Evolutionary conservation across 2,797 vertebrate genomes (phyloP).

Genomic region (Acanthurus leucopareius): DNA sequence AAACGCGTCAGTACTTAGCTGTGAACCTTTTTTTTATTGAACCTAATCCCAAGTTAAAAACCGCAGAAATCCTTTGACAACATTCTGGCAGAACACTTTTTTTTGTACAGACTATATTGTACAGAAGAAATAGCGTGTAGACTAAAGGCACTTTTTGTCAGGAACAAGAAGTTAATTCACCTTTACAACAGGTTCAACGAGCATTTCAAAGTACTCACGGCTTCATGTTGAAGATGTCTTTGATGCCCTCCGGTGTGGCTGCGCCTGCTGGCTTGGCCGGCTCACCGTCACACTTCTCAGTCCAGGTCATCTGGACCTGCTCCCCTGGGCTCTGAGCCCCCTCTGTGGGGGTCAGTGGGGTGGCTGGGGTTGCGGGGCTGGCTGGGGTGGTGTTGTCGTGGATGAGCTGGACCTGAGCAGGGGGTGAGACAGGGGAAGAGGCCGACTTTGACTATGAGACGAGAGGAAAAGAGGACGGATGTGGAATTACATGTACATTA

Average conservation of each 20-base stretch:
- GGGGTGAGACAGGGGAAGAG: constrained; percentile 84
- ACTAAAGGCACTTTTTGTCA: background rate
- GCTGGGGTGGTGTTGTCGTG: constrained; percentile 92
- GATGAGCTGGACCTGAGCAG: constrained; percentile 95
- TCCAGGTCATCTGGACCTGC: constrained; percentile 98
- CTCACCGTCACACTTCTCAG: constrained; percentile 93
- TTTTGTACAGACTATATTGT: no score
- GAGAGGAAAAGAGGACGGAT: constrained; percentile 70
- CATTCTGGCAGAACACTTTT: background rate
- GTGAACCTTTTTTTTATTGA: background rate
- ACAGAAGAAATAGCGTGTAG: background rate
- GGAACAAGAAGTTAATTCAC: constrained; percentile 24
- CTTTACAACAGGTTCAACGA: constrained; percentile 38
- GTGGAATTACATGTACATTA: constrained; percentile 68
- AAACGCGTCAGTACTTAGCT: constrained; percentile 67
- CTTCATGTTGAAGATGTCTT: constrained; percentile 99
- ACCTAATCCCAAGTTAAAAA: constrained; percentile 1
- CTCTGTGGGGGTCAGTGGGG: constrained; percentile 90
- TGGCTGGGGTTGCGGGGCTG: constrained; percentile 91
- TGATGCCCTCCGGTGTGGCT: constrained; percentile 93
- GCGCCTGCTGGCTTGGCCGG: constrained; percentile 92
- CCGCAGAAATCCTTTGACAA: constrained; percentile 13
- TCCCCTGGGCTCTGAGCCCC: constrained; percentile 88
- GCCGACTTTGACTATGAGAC: constrained; percentile 84
- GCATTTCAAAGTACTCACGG: constrained; percentile 87